Base-by-base conservation (phyloP, 2,113 vertebrate genomes). In the Diadophis punctatus region DNA sequence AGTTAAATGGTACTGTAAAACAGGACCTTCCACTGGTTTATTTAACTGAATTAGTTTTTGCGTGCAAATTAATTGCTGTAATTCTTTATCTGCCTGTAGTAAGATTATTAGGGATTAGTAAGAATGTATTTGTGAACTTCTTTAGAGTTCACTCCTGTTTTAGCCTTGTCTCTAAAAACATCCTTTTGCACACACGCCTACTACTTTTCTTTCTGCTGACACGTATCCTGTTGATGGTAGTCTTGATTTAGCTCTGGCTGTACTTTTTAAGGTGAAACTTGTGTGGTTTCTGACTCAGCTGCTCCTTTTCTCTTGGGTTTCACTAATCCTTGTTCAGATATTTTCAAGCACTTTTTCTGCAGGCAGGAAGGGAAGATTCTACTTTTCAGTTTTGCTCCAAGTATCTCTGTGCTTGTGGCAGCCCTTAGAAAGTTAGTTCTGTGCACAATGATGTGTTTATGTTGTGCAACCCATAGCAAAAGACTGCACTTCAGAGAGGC, bases 31-130 rank as follows among this genome's bases (percentile, higher is more conserved):
- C 30, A 1, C 53, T 92, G 63, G 88, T 89, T 88, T 68, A 80
- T 52, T 88, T 88, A 85, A 89, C 80, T 55, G 52, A 84, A 92
- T 88, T 92, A 92, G 55, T 92, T 56, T 84, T 89, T 52, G 89
- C 6, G 23, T 84, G 91, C 55, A 56, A 89, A 92, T 89, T 92
- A 92, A 80, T 92, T 89, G 87, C 87, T 89, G 58, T 25, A 92
- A 92, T 88, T 92, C 58, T 80, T 92, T 63, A 92, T 46, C 27
- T 84, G 63, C 80, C 87, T 84, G 25, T 84, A 84, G 91, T 48
- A 89, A 56, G 60, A 84, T 88, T 92, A 27, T 53, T 55, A 56
- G 30, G 48, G 87, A 89, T 92, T 89, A 84, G 49, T 34, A 89
- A 84, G 25, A 51, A 52, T 30, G 25, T 22, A 0, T 48, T 23